Evolutionary conservation across 2,888 invertebrate species (phyloP).

Genomic region (Xanthorhoe designata): DNA sequence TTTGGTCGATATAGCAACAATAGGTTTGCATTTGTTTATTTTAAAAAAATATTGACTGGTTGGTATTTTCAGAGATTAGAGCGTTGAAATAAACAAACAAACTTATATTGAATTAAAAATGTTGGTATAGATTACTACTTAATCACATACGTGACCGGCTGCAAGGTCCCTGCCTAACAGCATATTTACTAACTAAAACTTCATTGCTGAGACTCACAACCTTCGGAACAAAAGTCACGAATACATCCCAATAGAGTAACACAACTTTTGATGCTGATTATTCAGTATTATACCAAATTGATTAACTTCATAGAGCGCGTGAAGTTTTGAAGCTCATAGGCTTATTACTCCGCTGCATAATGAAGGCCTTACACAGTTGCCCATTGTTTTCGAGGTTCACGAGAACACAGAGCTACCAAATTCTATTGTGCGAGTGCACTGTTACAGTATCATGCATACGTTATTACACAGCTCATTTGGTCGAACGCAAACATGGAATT

Average conservation of each 20-base stretch:
- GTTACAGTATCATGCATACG: slow-evolving; percentile 62
- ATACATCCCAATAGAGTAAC: background rate
- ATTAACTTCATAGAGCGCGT: slow-evolving; percentile 13
- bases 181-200: no score
- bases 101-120: no score
- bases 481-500: slow-evolving; percentile 57
- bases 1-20: no score
- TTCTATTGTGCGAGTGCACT: slow-evolving; percentile 64
- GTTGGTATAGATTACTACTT: no score
- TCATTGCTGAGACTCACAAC: no score
- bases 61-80: no score
- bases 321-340: slow-evolving; percentile 46
- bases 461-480: slow-evolving; percentile 61
- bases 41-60: no score
- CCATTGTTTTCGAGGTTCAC: slow-evolving; percentile 65
- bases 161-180: no score
- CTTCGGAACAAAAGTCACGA: no score
- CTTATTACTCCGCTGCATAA: slow-evolving; percentile 46
- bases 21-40: no score
- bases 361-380: slow-evolving; percentile 42
- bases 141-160: no score
- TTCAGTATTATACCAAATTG: slow-evolving; percentile 16
- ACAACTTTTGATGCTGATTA: background rate
- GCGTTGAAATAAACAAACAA: no score
- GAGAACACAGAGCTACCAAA: slow-evolving; percentile 61